Evolutionary conservation across 1,140 invertebrate species (phyloP).

Genomic region (Cyrtorhinus lividipennis): DNA sequence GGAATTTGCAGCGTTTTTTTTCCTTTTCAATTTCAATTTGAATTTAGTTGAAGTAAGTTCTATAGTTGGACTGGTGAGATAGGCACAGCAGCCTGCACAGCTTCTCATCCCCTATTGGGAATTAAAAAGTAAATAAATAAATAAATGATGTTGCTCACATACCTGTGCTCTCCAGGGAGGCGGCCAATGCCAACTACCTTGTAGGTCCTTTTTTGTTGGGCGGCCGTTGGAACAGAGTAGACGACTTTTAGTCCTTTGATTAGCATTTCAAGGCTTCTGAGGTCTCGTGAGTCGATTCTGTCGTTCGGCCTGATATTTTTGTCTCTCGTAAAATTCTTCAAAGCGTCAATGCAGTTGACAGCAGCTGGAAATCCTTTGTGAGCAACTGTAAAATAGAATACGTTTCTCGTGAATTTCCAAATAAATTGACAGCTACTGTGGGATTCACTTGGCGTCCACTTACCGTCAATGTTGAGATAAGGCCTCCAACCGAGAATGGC

Average conservation of each 20-base stretch:
- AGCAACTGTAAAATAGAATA: slow-evolving; percentile 35
- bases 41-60: no score
- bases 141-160: no score
- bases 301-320: background rate
- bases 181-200: slow-evolving; percentile 31
- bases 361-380: slow-evolving; percentile 49
- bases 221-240: slow-evolving; percentile 34
- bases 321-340: background rate
- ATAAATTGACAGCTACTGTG: background rate
- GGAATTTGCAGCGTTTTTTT: no score
- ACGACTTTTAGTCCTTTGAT: slow-evolving; percentile 30
- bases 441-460: slow-evolving; percentile 14
- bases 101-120: no score
- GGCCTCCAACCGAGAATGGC: slow-evolving; percentile 54
- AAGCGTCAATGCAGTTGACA: slow-evolving; percentile 14
- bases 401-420: background rate
- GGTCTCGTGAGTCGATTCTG: background rate
- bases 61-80: no score
- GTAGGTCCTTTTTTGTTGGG: slow-evolving; percentile 32
- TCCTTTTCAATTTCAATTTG: no score
- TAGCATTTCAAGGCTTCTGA: slow-evolving; percentile 17
- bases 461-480: slow-evolving; percentile 60
- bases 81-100: no score
- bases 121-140: no score
- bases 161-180: background rate